Conservation (phyloP, 2,797 vertebrate genomes). For the Thamnophis elegans region DNA sequence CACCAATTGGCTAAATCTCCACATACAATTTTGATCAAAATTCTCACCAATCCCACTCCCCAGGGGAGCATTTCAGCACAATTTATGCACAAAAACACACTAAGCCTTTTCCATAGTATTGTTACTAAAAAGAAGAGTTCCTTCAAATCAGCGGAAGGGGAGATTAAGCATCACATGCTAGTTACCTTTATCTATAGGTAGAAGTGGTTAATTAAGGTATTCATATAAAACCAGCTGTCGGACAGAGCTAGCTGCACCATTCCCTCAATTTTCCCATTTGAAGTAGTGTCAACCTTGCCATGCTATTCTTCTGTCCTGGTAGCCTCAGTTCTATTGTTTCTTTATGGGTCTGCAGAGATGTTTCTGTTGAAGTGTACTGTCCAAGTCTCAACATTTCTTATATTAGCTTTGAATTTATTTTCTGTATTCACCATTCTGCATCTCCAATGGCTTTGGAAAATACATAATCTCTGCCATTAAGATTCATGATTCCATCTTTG, state of each 20-base stretch:
- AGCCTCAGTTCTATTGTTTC: slow-evolving; percentile 68
- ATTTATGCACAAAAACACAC: slow-evolving; percentile 66
- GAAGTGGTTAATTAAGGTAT: slow-evolving; percentile 71
- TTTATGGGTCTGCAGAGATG: slow-evolving; percentile 74
- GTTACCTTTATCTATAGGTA: slow-evolving; percentile 77
- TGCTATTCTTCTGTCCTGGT: slow-evolving; percentile 72
- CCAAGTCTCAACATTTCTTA: slow-evolving; percentile 71
- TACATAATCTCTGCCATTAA: slow-evolving; percentile 97
- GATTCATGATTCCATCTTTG: slow-evolving; percentile 99
- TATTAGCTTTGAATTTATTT: slow-evolving; percentile 60
- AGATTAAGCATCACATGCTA: slow-evolving; percentile 80
- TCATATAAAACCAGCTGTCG: slow-evolving; percentile 72
- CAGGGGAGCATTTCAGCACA: slow-evolving; percentile 66
- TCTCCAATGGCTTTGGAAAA: slow-evolving; percentile 99
- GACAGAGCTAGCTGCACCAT: slow-evolving; percentile 72
- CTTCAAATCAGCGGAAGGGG: slow-evolving; percentile 72
- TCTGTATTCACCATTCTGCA: slow-evolving; percentile 91
- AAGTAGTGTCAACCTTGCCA: slow-evolving; percentile 78
- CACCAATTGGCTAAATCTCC: slow-evolving; percentile 76
- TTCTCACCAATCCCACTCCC: slow-evolving; percentile 68
- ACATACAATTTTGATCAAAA: slow-evolving; percentile 68
- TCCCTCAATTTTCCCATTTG: slow-evolving; percentile 76
- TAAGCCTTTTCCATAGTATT: slow-evolving; percentile 73
- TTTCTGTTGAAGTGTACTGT: slow-evolving; percentile 69
- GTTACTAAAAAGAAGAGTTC: slow-evolving; percentile 72